A percentile compares a stretch with the other conserved stretches of the same genome.
Evolutionary conservation across 2,888 invertebrate genomes (phyloP).

Genomic region (Rhingia campestris): DNA sequence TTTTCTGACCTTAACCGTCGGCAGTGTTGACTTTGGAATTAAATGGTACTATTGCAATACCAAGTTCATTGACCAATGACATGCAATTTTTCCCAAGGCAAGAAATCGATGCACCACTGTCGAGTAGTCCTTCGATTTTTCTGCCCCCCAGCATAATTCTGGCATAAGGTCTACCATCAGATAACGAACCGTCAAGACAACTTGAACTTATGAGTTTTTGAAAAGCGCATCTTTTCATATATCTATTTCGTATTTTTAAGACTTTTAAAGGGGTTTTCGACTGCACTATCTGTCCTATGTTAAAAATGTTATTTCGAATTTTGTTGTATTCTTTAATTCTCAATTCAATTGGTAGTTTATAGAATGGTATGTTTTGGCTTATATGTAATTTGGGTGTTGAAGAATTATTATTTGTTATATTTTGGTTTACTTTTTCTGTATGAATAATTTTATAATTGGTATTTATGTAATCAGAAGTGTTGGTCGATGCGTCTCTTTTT

Average conservation of each 20-base stretch:
- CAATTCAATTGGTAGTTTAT: not conserved
- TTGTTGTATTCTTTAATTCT: slow-evolving; percentile 1
- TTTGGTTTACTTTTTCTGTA: no score
- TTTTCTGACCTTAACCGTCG: slow-evolving; percentile 13
- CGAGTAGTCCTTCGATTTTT: not conserved
- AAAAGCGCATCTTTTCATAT: not conserved
- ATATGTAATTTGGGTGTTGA: no score
- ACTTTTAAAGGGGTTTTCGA: slow-evolving; percentile 4
- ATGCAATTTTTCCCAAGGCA: slow-evolving; percentile 26
- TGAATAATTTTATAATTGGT: not conserved
- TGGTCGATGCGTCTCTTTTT: not conserved
- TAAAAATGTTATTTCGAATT: slow-evolving; percentile 17
- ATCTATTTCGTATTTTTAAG: not conserved
- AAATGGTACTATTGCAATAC: not conserved
- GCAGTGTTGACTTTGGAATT: slow-evolving; percentile 25
- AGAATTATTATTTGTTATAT: no score
- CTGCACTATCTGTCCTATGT: not conserved
- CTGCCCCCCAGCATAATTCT: not conserved
- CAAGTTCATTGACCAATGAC: slow-evolving; percentile 1
- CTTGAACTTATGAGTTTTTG: not conserved
- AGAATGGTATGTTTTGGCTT: not conserved
- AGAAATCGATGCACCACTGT: slow-evolving; percentile 8
- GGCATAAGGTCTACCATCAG: not conserved
- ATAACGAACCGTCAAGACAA: not conserved
- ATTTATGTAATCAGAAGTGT: not conserved